Base-by-base conservation (phyloP, 2,888 invertebrate genomes). In the Tetanocera ferruginea region DNA sequence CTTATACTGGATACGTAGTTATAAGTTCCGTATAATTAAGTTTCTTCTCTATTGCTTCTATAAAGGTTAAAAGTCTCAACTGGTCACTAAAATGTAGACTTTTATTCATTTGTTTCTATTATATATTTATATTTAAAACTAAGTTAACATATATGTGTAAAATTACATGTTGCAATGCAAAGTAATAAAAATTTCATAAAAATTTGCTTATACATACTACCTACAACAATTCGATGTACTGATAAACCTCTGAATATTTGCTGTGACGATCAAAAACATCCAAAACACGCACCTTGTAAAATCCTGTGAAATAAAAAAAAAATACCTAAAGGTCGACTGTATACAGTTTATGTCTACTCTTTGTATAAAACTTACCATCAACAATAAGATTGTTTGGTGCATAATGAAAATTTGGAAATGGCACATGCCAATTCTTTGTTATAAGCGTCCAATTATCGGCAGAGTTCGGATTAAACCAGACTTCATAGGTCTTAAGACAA, bases 1-100 rank as follows among this genome's bases (percentile, higher is more conserved):
- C 93, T 98, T 14, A 92, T 96, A 73, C 93, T 98, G 79, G 97
- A 95, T 79, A 81, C 87, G 52, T 86, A 87, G 80, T 79, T 81
- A 66, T 81, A 77, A 81, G 6, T 43, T 62, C n/a, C n/a, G 23
- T 8, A 5, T 55, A 60, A 74, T 19, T 43, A 62, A 8, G 43
- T 23, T 43, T 28, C 5, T 62, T 17, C 25, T 23, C n/a, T 67
- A 43, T 72, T 57, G 66, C 51, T 75, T 34, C 64, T 62, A 28
- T 28, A 43, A 14, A 11, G 2, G 43, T 43, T 64, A 37, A 28
- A 34, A 71, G 64, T 62, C 52, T 25, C 25, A 67, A 69, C n/a
- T 60, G 64, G 6, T 28, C 57, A 17, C 9, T 17, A 34, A 31
- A 31, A 34, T 62, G 28, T 64, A 64, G 64, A 31, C 6, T 28